Conservation (phyloP, 37 sponge, comb jelly and placozoan species). For the Aphrocallistes beatrix region DNA sequence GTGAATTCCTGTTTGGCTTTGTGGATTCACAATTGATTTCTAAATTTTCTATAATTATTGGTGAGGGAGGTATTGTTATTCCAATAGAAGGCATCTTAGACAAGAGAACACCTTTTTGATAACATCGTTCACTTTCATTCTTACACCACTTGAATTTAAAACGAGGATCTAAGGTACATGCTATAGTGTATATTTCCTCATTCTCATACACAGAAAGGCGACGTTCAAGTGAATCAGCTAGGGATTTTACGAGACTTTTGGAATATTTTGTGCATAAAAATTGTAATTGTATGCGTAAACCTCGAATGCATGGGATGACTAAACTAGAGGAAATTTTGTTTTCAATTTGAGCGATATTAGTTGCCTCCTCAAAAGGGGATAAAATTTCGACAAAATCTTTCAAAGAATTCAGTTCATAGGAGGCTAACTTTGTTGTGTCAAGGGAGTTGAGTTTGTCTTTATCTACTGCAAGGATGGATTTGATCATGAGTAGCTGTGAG, state of each 20-base stretch:
- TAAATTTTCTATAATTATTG: not conserved
- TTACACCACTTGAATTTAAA: conserved; percentile 5
- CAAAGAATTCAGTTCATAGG: not conserved
- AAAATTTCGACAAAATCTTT: conserved; percentile 3
- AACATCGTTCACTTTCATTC: conserved; percentile 8
- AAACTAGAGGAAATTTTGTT: not conserved
- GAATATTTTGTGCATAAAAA: not conserved
- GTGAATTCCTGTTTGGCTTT: too few species aligned
- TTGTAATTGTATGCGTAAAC: not conserved
- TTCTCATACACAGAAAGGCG: conserved; percentile 3
- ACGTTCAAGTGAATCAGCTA: too few species aligned
- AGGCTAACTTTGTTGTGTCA: not conserved
- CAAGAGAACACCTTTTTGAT: conserved; percentile 3
- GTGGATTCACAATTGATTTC: not conserved
- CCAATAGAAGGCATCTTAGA: conserved; percentile 15
- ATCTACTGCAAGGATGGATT: not conserved
- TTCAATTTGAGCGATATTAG: not conserved
- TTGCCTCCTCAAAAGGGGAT: conserved; percentile 11
- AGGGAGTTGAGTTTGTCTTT: too few species aligned
- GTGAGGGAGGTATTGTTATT: not conserved
- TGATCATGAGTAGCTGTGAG: not conserved
- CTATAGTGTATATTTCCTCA: conserved; percentile 11
- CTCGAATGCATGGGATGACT: conserved; percentile 6
- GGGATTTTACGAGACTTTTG: not conserved
- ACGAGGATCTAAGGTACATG: not conserved